Percentiles rank a stretch among this genome's conserved stretches.
phyloP scores from a whole-genome alignment of 2,888 invertebrate genomes.

The Scelioninae gen. 1 region DNA sequence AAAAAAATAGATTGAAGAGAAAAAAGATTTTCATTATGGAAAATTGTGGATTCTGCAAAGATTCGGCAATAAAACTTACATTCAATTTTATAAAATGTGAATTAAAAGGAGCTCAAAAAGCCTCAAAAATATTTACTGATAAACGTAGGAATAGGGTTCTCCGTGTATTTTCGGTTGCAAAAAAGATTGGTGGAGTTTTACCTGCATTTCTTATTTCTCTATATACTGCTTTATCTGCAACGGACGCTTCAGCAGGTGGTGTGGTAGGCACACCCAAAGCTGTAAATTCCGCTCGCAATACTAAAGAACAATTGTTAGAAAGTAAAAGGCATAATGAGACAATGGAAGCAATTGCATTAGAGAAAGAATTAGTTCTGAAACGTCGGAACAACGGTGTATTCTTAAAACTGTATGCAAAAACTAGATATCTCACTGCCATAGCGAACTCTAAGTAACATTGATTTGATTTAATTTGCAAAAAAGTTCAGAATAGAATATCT shows the following conservation, averaged over 20 bases:
- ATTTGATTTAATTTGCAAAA: slow-evolving; percentile 75
- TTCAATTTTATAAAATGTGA: slow-evolving; percentile 7
- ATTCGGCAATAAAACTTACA: too few relatives aligned
- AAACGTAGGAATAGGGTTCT: slow-evolving; percentile 3
- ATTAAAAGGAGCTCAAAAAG: slow-evolving; percentile 19
- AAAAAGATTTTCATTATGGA: too few relatives aligned
- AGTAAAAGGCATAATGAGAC: slow-evolving; percentile 77
- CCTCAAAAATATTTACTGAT: background rate
- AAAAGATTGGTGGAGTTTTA: slow-evolving; percentile 70
- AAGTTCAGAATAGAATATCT: slow-evolving; percentile 74
- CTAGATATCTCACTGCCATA: slow-evolving; percentile 39
- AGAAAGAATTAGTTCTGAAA: slow-evolving; percentile 68
- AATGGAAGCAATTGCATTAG: slow-evolving; percentile 80
- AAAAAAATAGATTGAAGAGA: too few relatives aligned
- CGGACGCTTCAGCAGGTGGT: slow-evolving; percentile 79
- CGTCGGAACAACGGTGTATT: slow-evolving; percentile 17
- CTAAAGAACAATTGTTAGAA: slow-evolving; percentile 77
- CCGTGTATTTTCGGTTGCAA: slow-evolving; percentile 26
- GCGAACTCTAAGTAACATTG: slow-evolving; percentile 75
- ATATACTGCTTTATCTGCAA: slow-evolving; percentile 73
- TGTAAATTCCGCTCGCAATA: slow-evolving; percentile 77
- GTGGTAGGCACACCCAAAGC: slow-evolving; percentile 79
- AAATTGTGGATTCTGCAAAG: too few relatives aligned
- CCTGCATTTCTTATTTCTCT: slow-evolving; percentile 70
- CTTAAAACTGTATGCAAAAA: background rate